Percentiles rank a stretch among this genome's conserved stretches.
Conservation (phyloP, 2,113 vertebrate genomes). For the Oreochromis niloticus region DNA sequence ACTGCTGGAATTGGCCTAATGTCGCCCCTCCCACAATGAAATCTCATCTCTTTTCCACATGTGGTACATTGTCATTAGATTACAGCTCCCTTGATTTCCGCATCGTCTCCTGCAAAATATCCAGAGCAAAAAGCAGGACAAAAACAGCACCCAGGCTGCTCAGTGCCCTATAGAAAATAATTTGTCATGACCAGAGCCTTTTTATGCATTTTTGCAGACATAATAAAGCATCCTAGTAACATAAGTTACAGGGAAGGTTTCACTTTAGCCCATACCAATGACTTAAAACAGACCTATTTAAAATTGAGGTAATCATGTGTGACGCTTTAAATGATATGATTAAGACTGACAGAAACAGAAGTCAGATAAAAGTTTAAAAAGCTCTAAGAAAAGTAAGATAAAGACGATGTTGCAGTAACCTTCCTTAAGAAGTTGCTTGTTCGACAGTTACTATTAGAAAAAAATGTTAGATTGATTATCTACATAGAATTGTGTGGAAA, state of each 20-base stretch:
- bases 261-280: background rate
- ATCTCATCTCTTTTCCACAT: constrained; percentile 45
- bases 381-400: background rate
- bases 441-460: background rate
- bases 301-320: background rate
- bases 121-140: background rate
- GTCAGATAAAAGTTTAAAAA: background rate
- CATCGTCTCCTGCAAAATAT: constrained; percentile 23
- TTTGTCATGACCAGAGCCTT: constrained; percentile 1
- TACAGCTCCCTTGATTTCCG: constrained; percentile 38
- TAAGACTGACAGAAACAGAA: background rate
- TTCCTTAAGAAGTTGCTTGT: background rate
- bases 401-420: background rate
- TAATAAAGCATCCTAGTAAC: background rate
- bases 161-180: background rate
- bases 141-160: constrained; percentile 4
- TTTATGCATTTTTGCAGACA: background rate
- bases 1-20: constrained; percentile 1
- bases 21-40: constrained; percentile 21
- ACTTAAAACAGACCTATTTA: background rate
- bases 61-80: constrained; percentile 51
- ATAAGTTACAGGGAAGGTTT: background rate
- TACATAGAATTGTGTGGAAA: background rate
- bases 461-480: background rate
- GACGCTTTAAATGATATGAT: background rate